Evolutionary conservation across 2,888 invertebrate genomes (phyloP).

Genomic region (Melanchra persicariae): DNA sequence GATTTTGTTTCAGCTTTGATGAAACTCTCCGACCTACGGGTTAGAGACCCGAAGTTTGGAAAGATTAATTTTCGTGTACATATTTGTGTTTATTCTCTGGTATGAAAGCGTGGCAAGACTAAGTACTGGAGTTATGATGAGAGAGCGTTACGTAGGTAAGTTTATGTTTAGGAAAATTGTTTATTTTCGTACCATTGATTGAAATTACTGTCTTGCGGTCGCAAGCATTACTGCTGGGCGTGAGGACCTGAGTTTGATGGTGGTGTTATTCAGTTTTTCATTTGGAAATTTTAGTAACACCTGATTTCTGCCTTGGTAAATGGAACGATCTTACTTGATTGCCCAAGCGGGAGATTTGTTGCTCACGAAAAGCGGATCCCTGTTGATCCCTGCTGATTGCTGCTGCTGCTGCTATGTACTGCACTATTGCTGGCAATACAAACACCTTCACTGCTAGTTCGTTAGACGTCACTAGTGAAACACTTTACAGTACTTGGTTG

Average conservation of each 20-base stretch:
- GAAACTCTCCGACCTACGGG: conserved; percentile 41
- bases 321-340: too few relatives aligned
- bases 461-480: too few relatives aligned
- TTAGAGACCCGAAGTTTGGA: conserved; percentile 32
- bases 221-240: not conserved
- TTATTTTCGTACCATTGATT: not conserved
- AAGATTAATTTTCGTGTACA: conserved; percentile 48
- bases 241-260: not conserved
- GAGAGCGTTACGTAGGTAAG: not conserved
- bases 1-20: conserved; percentile 60
- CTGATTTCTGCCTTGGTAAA: too few relatives aligned
- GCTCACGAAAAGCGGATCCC: too few relatives aligned
- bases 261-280: too few relatives aligned
- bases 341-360: too few relatives aligned
- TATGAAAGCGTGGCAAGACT: not conserved
- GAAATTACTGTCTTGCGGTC: not conserved
- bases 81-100: conserved; percentile 11
- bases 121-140: not conserved
- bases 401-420: too few relatives aligned
- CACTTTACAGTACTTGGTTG: too few relatives aligned
- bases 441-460: too few relatives aligned
- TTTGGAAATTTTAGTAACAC: too few relatives aligned
- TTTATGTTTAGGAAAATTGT: not conserved
- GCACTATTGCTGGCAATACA: too few relatives aligned
- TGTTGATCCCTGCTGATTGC: too few relatives aligned